Conservation (phyloP, 2,888 invertebrate genomes). For the Rhaphigaster nebulosa region DNA sequence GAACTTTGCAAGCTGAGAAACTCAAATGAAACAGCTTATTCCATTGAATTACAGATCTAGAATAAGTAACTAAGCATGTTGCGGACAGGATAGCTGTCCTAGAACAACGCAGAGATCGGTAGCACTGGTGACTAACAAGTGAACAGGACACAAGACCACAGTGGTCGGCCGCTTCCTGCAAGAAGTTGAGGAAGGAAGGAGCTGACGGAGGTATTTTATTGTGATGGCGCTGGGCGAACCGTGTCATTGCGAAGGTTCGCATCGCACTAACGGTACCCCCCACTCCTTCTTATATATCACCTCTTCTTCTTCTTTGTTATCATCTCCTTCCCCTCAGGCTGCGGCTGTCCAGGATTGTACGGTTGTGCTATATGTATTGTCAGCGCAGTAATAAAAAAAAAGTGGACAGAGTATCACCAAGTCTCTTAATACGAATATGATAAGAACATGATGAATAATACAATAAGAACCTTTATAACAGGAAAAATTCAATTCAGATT, state of each 20-base stretch:
- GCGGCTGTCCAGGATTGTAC: background rate
- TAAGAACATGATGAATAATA: background rate
- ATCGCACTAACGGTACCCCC: constrained; percentile 46
- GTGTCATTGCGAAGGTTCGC: constrained; percentile 50
- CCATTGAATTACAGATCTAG: background rate
- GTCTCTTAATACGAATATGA: background rate
- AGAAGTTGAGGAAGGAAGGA: constrained; percentile 42
- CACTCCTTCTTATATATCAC: constrained; percentile 5
- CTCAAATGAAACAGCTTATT: background rate
- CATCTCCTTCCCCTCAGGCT: background rate
- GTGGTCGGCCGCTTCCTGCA: background rate
- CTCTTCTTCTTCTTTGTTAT: constrained; percentile 46
- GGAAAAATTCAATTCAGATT: background rate
- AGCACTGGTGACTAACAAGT: background rate
- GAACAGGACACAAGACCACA: background rate
- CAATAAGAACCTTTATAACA: background rate
- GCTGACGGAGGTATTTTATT: background rate
- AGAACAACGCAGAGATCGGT: background rate
- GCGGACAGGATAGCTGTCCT: background rate
- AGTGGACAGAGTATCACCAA: background rate
- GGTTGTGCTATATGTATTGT: background rate
- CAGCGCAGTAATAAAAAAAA: background rate
- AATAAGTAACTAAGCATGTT: background rate
- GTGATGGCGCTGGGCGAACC: background rate
- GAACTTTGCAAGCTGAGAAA: background rate